Conservation (phyloP, 2,113 vertebrate genomes). For the Mesoclemmys tuberculata region DNA sequence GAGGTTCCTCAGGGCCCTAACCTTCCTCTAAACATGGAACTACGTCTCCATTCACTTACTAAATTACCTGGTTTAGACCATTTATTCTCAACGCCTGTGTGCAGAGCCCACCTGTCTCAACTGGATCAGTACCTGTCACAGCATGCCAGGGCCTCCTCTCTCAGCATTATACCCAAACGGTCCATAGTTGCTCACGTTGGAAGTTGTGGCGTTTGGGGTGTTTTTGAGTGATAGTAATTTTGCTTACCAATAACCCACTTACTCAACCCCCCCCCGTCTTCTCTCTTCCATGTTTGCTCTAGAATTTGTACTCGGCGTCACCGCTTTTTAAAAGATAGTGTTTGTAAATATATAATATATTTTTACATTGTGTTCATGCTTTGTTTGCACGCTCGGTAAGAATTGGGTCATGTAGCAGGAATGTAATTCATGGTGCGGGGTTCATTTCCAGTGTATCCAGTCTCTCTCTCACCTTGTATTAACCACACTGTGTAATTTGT, state of each 20-base stretch:
- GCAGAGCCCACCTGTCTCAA: not conserved
- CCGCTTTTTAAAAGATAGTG: not conserved
- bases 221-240: not conserved
- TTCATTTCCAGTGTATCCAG: not conserved
- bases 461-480: not conserved
- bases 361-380: constrained; percentile 16
- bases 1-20: not conserved
- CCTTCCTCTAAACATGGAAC: rapidly evolving
- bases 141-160: not conserved
- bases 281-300: not conserved
- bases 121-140: rapidly evolving
- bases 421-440: not conserved
- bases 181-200: rapidly evolving
- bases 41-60: rapidly evolving
- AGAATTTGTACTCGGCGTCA: not conserved
- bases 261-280: rapidly evolving
- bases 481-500: not conserved
- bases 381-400: not conserved
- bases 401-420: not conserved
- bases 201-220: not conserved
- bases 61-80: not conserved
- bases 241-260: not conserved
- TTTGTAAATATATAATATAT: constrained; percentile 23
- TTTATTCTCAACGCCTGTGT: no score
- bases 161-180: rapidly evolving